These are phyloP conservation scores for Glossosoma conforme DNA, from an alignment of 1,140 invertebrate species.

Conservation along the genomic window DNA sequence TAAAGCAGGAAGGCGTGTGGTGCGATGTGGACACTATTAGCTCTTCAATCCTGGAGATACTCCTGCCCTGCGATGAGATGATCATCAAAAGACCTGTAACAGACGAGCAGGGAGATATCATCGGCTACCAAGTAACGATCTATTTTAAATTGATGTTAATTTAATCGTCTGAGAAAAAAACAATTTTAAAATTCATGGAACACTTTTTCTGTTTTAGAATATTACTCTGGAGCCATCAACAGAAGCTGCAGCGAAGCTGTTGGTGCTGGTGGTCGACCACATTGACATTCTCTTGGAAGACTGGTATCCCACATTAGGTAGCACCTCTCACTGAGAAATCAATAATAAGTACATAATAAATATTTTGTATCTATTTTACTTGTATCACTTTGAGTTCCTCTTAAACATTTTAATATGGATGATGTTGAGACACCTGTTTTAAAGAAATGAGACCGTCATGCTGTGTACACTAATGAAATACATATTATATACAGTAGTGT, in stretches of 20 bases:
- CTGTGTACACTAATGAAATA: too few species aligned
- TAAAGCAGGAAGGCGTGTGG: conserved; percentile 80
- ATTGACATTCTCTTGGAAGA: conserved; percentile 96
- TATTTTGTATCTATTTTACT: too few species aligned
- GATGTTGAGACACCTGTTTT: too few species aligned
- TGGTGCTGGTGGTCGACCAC: conserved; percentile 92
- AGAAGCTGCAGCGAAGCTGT: conserved; percentile 75
- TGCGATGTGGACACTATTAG: conserved; percentile 75
- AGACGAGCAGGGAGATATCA: conserved; percentile 46
- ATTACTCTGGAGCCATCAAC: conserved; percentile 68
- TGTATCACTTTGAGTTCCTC: too few species aligned
- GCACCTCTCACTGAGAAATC: too few species aligned
- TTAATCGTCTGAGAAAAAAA: too few species aligned
- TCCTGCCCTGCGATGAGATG: conserved; percentile 73
- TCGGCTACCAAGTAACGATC: conserved; percentile 57
- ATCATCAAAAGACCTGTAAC: conserved; percentile 62
- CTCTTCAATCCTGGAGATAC: conserved; percentile 83
- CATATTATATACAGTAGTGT: too few species aligned
- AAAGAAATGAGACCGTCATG: conserved; percentile 5
- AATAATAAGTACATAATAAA: background rate
- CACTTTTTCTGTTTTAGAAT: conserved; percentile 35
- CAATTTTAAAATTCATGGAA: conserved; percentile 1
- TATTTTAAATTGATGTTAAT: background rate
- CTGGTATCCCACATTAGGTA: conserved; percentile 90
- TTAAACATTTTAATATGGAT: too few species aligned